Percentiles rank a stretch among this genome's conserved stretches.
Conservation (phyloP, 1,140 invertebrate genomes). For the Lamellibrachia luymesi region DNA sequence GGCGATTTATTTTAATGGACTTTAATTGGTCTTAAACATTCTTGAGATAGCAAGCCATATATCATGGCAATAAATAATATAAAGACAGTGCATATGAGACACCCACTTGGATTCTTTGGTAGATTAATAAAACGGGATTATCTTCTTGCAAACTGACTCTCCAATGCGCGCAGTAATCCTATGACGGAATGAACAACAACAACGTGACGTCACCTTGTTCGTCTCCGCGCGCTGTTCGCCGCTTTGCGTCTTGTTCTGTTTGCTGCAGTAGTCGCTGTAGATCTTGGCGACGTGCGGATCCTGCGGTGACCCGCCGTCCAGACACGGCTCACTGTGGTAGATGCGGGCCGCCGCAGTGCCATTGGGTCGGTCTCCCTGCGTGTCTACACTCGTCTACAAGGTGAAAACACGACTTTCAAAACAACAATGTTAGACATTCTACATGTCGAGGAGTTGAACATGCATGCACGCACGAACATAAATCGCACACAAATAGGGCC, state of each 20-base stretch:
- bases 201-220: not conserved
- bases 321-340: not conserved
- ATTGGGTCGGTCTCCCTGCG: not conserved
- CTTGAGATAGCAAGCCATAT: too few relatives aligned
- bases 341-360: not conserved
- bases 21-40: too few relatives aligned
- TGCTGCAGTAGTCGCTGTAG: not conserved
- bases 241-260: not conserved
- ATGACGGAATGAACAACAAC: not conserved
- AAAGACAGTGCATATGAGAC: too few relatives aligned
- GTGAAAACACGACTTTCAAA: not conserved
- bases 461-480: too few relatives aligned
- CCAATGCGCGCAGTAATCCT: not conserved
- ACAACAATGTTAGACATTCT: too few relatives aligned
- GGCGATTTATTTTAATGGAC: too few relatives aligned
- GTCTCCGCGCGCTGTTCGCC: not conserved
- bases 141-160: too few relatives aligned
- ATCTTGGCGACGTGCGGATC: not conserved
- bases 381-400: not conserved
- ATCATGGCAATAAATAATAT: too few relatives aligned
- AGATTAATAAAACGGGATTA: too few relatives aligned
- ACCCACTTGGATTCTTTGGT: too few relatives aligned
- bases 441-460: too few relatives aligned
- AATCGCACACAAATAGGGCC: too few relatives aligned
- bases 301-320: not conserved